A percentile compares a stretch with the other conserved stretches of the same genome.
phyloP scores from a whole-genome alignment of 2,113 vertebrate species.

The Indri indri region DNA sequence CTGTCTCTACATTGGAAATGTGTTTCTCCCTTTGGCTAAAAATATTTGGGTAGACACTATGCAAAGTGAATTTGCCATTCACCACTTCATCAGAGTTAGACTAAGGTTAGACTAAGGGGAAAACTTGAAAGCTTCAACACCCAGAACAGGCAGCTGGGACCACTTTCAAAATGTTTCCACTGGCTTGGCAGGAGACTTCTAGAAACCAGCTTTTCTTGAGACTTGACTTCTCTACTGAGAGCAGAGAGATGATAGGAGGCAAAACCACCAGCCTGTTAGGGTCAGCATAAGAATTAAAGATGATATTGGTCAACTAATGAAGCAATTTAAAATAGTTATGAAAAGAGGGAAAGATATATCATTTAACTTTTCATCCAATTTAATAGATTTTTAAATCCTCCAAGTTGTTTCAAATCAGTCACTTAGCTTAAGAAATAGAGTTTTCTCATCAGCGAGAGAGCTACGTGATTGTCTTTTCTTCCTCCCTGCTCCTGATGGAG shows the following conservation, averaged over 20 bases:
- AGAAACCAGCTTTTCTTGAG: conserved; percentile 5
- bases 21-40: conserved; percentile 28
- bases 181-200: not conserved
- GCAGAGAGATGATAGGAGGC: not conserved
- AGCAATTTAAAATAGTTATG: conserved; percentile 26
- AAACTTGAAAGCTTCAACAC: not conserved
- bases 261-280: not conserved
- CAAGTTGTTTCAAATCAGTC: conserved; percentile 39
- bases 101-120: not conserved
- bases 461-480: conserved; percentile 2
- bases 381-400: not conserved
- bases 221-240: not conserved
- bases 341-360: not conserved
- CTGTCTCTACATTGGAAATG: conserved; percentile 18
- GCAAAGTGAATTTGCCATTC: not conserved
- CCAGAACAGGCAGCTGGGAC: not conserved
- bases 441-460: conserved; percentile 60
- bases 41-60: not conserved
- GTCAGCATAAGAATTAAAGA: not conserved
- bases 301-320: not conserved
- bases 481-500: conserved; percentile 18
- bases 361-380: conserved; percentile 39
- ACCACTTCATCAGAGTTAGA: not conserved
- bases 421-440: conserved; percentile 42
- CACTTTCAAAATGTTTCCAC: not conserved